Conservation (phyloP, 2,113 vertebrate species). For the Coregonus clupeaformis region DNA sequence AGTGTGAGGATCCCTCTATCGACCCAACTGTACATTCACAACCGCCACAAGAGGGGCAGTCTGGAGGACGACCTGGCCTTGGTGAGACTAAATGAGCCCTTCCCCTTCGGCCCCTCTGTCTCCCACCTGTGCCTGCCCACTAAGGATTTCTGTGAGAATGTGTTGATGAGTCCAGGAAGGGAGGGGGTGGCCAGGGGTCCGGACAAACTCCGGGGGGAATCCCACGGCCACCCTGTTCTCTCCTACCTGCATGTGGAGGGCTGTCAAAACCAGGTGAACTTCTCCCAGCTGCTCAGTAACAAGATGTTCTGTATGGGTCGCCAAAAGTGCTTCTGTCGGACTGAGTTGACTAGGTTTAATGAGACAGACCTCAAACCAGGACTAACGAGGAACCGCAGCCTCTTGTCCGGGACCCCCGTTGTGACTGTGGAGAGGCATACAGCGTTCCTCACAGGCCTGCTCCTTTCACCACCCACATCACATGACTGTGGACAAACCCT, state of each 20-base stretch:
- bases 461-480: constrained; percentile 57
- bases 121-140: constrained; percentile 81
- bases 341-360: neutral
- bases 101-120: constrained; percentile 59
- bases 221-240: constrained; percentile 28
- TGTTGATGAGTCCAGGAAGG: constrained; percentile 74
- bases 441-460: constrained; percentile 84
- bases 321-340: neutral
- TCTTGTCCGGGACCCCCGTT: constrained; percentile 73
- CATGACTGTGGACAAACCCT: constrained; percentile 41
- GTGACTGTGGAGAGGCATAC: constrained; percentile 75
- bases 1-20: constrained; percentile 21
- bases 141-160: constrained; percentile 83
- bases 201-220: neutral
- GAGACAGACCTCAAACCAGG: neutral
- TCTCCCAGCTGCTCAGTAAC: constrained; percentile 75
- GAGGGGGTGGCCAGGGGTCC: constrained; percentile 47
- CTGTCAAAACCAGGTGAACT: constrained; percentile 71
- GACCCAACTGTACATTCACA: constrained; percentile 62
- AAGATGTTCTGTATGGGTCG: constrained; percentile 82
- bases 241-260: constrained; percentile 68
- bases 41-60: constrained; percentile 47
- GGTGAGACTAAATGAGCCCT: constrained; percentile 64
- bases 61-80: constrained; percentile 79
- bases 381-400: neutral